These are phyloP conservation scores for Drosophila santomea DNA, from an alignment of 1,140 invertebrate genomes.

Conservation along the genomic window DNA sequence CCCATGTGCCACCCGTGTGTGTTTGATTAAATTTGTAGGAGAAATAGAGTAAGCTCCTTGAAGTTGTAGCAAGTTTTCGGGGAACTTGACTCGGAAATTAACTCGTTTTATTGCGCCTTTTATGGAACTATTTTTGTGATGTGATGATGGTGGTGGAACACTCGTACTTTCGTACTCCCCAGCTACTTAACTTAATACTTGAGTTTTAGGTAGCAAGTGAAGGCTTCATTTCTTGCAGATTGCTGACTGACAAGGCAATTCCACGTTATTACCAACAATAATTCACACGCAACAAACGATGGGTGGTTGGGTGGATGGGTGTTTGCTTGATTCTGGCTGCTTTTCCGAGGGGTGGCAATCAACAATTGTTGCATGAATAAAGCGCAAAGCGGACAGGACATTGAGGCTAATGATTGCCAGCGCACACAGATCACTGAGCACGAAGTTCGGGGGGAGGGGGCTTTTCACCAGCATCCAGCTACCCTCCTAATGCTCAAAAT, in stretches of 20 bases:
- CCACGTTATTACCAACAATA: slow-evolving; percentile 67
- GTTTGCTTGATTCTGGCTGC: slow-evolving; percentile 6
- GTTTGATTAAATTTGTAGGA: slow-evolving; percentile 74
- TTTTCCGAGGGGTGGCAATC: slow-evolving; percentile 43
- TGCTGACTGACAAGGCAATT: slow-evolving; percentile 70
- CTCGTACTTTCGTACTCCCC: too few relatives aligned
- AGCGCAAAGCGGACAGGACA: slow-evolving; percentile 35
- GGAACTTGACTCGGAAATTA: slow-evolving; percentile 65
- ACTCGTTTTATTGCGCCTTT: slow-evolving; percentile 69
- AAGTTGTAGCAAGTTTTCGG: slow-evolving; percentile 11
- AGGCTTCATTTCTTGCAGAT: slow-evolving; percentile 56
- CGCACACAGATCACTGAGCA: slow-evolving; percentile 76
- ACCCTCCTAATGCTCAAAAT: slow-evolving; percentile 57
- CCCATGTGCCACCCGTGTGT: slow-evolving; percentile 13
- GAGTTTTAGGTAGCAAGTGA: slow-evolving; percentile 14
- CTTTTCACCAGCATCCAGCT: background rate
- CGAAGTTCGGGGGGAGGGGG: background rate
- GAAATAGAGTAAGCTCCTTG: background rate
- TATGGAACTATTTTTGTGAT: slow-evolving; percentile 36
- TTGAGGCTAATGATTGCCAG: slow-evolving; percentile 74
- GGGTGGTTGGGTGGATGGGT: slow-evolving; percentile 1
- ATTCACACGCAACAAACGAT: slow-evolving; percentile 69
- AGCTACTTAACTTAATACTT: slow-evolving; percentile 1
- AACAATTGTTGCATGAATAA: slow-evolving; percentile 81
- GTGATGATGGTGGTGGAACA: background rate